Evolutionary conservation across 1,140 invertebrate species (phyloP), one percentile per base, ranked within the genome.

Genomic region (Oryctes rhinoceros): DNA sequence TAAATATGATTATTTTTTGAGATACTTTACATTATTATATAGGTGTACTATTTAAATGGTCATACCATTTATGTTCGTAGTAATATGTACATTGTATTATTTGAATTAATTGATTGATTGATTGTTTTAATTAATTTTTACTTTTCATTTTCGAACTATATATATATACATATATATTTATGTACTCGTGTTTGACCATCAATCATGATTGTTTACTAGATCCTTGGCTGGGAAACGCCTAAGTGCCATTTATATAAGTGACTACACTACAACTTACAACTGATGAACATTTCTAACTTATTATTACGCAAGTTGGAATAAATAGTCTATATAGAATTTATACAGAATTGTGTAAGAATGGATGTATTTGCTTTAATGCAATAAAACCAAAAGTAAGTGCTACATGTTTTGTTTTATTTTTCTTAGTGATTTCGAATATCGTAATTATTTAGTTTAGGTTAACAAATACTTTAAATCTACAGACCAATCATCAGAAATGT

Each of bases 311-410:
- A 67, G 10, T 20, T 67, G n/a, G 10, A 67, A 67, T 67, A 39
- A 39, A n/a, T 39, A 3, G 39, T 39, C 3, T 39, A 39, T 39
- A 39, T 39, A 67, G 62, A 24, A 35, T 67, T 67, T 67, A 67
- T 67, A 67, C 62, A 35, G 30, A 67, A 67, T 11, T 35, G 62
- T 67, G 18, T 67, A 20, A 24, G 7, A n/a, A 24, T 67, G 18
- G 20, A 67, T 67, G 62, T 67, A 67, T 35, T 67, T 67, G 62
- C 62, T 67, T 67, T 20, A 67, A 67, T 67, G 62, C 62, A 67
- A 67, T 67, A 53, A 67, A 67, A 67, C 62, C 62, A 67, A 67
- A 53, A 53, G 4, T 53, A 67, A 67, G 62, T 67, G 62, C 62
- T 67, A 18, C 3, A n/a, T n/a, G 7, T 24, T 24, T 35, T 67